Conservation (phyloP, 2,113 vertebrate species). For the Pachypanchax playfairii region DNA sequence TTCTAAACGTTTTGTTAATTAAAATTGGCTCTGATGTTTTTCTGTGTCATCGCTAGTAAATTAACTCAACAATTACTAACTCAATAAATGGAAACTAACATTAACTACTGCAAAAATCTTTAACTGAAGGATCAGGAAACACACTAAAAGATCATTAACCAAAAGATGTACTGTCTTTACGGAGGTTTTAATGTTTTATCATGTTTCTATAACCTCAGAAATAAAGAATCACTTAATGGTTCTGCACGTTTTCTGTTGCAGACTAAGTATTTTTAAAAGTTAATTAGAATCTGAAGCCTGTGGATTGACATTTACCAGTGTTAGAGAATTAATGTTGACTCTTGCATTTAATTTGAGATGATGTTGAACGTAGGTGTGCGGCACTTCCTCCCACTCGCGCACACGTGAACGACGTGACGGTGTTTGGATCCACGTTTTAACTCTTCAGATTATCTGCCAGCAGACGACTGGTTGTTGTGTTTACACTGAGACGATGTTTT, state of each 20-base stretch:
- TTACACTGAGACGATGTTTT: neutral
- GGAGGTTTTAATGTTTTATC: conserved; percentile 14
- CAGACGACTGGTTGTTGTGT: neutral
- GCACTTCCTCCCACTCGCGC: conserved; percentile 23
- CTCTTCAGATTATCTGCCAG: neutral
- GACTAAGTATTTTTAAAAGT: conserved; percentile 30
- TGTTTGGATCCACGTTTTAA: conserved; percentile 4
- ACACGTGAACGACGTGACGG: conserved; percentile 4
- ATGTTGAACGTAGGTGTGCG: conserved; percentile 30
- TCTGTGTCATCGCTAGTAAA: conserved; percentile 27
- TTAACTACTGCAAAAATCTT: conserved; percentile 23
- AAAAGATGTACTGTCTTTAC: conserved; percentile 12
- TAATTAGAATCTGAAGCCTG: conserved; percentile 31
- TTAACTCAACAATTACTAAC: conserved; percentile 24
- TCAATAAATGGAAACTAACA: conserved; percentile 36
- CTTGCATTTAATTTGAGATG: conserved; percentile 53
- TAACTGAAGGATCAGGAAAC: conserved; percentile 7
- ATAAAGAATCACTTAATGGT: conserved; percentile 25
- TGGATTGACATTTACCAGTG: conserved; percentile 56
- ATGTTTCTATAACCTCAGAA: conserved; percentile 31
- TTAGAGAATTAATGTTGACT: conserved; percentile 42
- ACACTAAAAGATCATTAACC: conserved; percentile 14
- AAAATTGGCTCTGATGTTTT: neutral
- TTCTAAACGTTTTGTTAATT: neutral
- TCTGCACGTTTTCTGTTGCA: conserved; percentile 20